These are phyloP conservation scores for Drosophila bocqueti DNA, from an alignment of 1,140 invertebrate genomes.

Conservation along the genomic window DNA sequence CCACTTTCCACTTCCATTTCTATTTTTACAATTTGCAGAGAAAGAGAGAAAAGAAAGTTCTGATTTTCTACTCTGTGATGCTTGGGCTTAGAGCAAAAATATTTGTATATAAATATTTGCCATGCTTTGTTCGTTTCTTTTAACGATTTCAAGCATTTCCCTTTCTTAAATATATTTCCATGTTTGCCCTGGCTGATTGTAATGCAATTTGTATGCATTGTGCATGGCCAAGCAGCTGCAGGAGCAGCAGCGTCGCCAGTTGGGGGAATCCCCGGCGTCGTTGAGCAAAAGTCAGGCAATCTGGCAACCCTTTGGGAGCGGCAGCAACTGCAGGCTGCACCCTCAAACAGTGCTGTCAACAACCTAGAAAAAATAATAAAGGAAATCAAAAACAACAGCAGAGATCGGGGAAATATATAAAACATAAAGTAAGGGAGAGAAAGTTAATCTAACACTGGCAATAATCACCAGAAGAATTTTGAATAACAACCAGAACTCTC, in stretches of 20 bases:
- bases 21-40: neutral
- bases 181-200: constrained; percentile 77
- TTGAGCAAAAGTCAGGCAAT: constrained; percentile 31
- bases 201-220: constrained; percentile 82
- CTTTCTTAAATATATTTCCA: constrained; percentile 65
- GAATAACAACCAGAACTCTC: neutral
- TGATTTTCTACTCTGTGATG: neutral
- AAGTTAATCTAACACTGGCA: too few relatives aligned
- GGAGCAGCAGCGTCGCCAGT: neutral
- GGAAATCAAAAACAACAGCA: neutral
- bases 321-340: constrained; percentile 26
- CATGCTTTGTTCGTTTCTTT: constrained; percentile 53
- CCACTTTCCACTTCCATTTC: constrained; percentile 24
- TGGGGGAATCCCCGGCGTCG: constrained; percentile 13
- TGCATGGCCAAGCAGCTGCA: constrained; percentile 65
- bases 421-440: neutral
- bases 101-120: constrained; percentile 75
- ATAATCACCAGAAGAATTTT: neutral
- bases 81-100: constrained; percentile 53
- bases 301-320: constrained; percentile 42
- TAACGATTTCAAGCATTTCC: constrained; percentile 50
- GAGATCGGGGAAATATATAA: neutral
- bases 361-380: neutral
- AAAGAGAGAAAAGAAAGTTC: neutral
- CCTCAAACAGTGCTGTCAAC: neutral